Evolutionary conservation across 1,140 invertebrate genomes (phyloP).

Genomic region (Meteorus sp.): DNA sequence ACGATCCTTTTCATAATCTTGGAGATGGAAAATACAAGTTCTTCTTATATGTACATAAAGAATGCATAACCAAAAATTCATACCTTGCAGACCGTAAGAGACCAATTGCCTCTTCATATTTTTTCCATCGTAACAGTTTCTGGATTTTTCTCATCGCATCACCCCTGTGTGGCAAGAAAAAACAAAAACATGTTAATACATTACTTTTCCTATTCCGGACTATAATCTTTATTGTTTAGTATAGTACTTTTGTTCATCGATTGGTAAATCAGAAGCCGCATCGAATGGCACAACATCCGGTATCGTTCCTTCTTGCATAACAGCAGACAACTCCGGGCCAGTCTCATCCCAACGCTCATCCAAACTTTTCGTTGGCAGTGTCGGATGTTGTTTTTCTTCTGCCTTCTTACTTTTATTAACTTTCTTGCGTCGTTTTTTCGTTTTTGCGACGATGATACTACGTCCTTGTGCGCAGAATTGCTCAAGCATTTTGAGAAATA

Average conservation of each 20-base stretch:
- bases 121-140: conserved; percentile 68
- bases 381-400: conserved; percentile 39
- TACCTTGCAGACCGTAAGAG: conserved; percentile 84
- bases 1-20: background rate
- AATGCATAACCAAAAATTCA: conserved; percentile 37
- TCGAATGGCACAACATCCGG: conserved; percentile 81
- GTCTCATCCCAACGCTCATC: conserved; percentile 75
- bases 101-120: conserved; percentile 76
- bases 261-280: conserved; percentile 76
- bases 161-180: conserved; percentile 65
- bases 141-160: conserved; percentile 88
- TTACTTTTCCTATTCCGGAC: too few relatives aligned
- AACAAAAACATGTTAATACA: conserved; percentile 26
- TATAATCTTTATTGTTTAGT: too few relatives aligned
- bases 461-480: conserved; percentile 71
- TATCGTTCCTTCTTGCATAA: conserved; percentile 64
- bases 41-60: too few relatives aligned
- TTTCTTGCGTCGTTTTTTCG: conserved; percentile 56
- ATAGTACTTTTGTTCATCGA: conserved; percentile 86
- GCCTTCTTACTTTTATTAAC: conserved; percentile 60
- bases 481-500: conserved; percentile 92
- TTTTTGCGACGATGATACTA: conserved; percentile 74
- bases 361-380: conserved; percentile 42
- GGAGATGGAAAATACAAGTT: background rate
- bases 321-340: conserved; percentile 68